Evolutionary conservation across 2,113 vertebrate genomes (phyloP), one percentile per base, ranked within the genome.

Genomic region (Cygnus atratus): DNA sequence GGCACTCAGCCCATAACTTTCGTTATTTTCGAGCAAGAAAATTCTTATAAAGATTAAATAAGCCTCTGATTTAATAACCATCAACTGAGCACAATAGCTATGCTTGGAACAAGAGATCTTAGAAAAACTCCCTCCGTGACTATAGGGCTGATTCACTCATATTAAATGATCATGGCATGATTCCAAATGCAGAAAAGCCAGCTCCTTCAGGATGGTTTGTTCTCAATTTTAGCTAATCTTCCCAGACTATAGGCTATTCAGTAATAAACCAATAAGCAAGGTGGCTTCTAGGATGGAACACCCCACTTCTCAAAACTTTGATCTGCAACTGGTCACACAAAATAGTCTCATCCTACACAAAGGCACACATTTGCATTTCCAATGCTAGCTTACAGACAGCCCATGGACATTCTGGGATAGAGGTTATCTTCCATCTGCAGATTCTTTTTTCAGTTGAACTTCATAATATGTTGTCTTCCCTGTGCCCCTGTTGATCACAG

Each of bases 1-100:
- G 96, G 88, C 95, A 97, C 76, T 71, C 8, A 3, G 87, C 91
- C 97, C 91, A 68, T 96, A 92, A 97, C 86, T 97, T 96, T 70
- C 55, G 41, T 33, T 31, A 97, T 92, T 96, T 96, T 90, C 76
- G 95, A 96, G 92, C 86, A 96, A 91, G 93, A 92, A 96, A 95
- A 75, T 92, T 94, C 97, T 97, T 97, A 93, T 70, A 87, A 94
- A 97, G 97, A 96, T 92, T 88, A 94, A 97, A 95, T 92, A 96
- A 97, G 89, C 87, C 78, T 89, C 68, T 75, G 92, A 81, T 95
- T 96, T 96, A 95, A 94, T 72, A 68, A 67, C 83, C 70, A 95
- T 97, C 92, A 88, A 90, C 75, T 73, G 93, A 95, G 95, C 94
- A 95, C 95, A 95, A 78, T 31, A 95, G 62, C 90, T 95, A 90